phyloP scores from a whole-genome alignment of 2,797 vertebrate species.

The Tympanoctomys barrerae region DNA sequence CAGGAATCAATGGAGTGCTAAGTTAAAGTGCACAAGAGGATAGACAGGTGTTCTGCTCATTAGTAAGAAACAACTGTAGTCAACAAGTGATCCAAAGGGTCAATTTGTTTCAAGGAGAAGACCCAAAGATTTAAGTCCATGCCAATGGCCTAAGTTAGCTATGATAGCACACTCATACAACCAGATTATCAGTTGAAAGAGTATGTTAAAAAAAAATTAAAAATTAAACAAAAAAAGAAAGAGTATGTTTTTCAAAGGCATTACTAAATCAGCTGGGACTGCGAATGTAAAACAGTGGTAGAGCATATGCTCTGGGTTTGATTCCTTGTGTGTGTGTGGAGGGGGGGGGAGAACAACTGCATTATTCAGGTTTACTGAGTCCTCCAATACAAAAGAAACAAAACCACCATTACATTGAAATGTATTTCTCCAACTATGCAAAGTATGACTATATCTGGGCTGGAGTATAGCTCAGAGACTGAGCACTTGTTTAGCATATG shows the following conservation, averaged over 20 bases:
- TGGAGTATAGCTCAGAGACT: background rate
- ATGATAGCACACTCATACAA: background rate
- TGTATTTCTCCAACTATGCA: background rate
- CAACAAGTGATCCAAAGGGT: background rate
- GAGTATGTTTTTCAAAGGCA: background rate
- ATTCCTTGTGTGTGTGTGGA: background rate
- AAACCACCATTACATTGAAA: background rate
- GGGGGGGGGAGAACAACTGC: no score
- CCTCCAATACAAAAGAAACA: slow-evolving; percentile 12
- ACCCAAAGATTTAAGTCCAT: background rate
- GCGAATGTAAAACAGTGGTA: no score
- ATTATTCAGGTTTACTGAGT: slow-evolving; percentile 17
- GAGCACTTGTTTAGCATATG: background rate
- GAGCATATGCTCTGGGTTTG: background rate
- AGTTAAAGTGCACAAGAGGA: background rate
- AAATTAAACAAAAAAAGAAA: background rate
- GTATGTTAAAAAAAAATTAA: background rate
- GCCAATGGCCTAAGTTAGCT: background rate
- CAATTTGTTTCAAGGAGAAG: background rate
- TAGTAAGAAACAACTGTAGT: background rate
- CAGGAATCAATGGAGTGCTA: background rate
- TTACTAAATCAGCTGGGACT: background rate
- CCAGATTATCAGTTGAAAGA: background rate
- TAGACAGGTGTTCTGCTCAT: background rate
- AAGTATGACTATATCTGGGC: background rate